phyloP scores from a whole-genome alignment of 1,140 invertebrate species.

The Pinna nobilis region DNA sequence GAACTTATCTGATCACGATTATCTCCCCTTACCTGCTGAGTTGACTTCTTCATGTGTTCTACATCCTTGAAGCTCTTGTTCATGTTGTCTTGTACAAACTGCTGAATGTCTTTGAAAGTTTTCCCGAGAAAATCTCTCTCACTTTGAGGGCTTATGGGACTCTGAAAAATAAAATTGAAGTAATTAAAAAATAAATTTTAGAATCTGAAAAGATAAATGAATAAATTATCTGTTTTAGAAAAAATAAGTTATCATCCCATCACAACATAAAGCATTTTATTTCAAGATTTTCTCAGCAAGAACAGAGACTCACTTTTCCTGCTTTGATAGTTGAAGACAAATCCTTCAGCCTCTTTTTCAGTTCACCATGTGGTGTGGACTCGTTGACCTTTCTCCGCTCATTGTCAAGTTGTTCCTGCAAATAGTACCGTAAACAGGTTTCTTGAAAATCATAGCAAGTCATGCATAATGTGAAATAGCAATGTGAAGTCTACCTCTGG shows the following conservation, averaged over 20 bases:
- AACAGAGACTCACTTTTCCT: constrained; percentile 49
- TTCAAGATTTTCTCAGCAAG: background rate
- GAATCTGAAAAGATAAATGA: too few relatives aligned
- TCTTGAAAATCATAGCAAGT: too few relatives aligned
- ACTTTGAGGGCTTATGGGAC: constrained; percentile 42
- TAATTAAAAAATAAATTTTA: background rate
- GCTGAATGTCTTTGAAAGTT: constrained; percentile 66
- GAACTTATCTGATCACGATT: too few relatives aligned
- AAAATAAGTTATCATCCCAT: background rate
- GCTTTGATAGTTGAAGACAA: constrained; percentile 62
- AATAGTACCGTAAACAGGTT: background rate
- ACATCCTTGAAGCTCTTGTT: constrained; percentile 60
- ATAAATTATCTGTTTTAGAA: too few relatives aligned
- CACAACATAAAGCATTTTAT: background rate
- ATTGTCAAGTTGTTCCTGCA: constrained; percentile 61
- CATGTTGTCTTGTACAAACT: constrained; percentile 60
- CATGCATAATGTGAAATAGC: too few relatives aligned
- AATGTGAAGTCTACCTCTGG: too few relatives aligned
- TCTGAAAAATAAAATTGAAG: constrained; percentile 12
- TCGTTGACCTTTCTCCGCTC: constrained; percentile 47
- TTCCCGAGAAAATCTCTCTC: constrained; percentile 63
- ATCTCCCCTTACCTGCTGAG: constrained; percentile 47
- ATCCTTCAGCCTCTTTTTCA: constrained; percentile 63
- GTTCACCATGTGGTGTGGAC: constrained; percentile 59
- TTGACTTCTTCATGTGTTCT: constrained; percentile 55